A percentile compares a stretch with the other conserved stretches of the same genome.
Conservation (phyloP, 2,797 vertebrate genomes). For the Myotis findleyi region DNA sequence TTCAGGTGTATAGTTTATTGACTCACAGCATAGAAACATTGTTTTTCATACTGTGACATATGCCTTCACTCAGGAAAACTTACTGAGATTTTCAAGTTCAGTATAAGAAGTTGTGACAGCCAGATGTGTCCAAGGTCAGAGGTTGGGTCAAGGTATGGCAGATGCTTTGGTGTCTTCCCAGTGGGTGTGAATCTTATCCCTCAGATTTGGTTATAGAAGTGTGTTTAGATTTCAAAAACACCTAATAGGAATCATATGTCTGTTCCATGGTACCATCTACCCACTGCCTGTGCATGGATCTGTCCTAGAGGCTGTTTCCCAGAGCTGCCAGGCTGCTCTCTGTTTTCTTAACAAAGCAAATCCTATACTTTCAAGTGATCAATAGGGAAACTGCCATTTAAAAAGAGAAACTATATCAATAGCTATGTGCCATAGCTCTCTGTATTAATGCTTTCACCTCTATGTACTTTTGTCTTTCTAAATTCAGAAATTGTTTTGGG, state of each 20-base stretch:
- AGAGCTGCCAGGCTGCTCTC: background rate
- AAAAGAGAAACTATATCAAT: background rate
- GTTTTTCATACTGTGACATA: background rate
- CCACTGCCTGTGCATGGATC: background rate
- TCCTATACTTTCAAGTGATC: background rate
- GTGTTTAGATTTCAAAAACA: background rate
- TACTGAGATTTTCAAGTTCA: conserved; percentile 2
- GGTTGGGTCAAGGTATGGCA: background rate
- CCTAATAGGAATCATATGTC: background rate
- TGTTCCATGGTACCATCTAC: background rate
- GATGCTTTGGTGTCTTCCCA: background rate
- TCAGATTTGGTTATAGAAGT: background rate
- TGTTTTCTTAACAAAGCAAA: conserved; percentile 4
- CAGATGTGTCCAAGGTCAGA: background rate
- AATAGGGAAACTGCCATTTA: background rate
- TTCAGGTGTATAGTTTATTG: conserved; percentile 22
- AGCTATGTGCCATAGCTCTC: background rate
- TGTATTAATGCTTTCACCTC: background rate
- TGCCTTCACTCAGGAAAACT: background rate
- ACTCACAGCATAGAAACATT: background rate
- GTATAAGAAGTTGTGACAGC: background rate
- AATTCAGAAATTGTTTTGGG: conserved; percentile 12
- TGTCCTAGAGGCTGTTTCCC: background rate
- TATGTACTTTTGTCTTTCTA: background rate
- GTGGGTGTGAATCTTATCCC: background rate